Base-by-base conservation (phyloP, 2,888 invertebrate species). In the Alentia gelatinosa region DNA sequence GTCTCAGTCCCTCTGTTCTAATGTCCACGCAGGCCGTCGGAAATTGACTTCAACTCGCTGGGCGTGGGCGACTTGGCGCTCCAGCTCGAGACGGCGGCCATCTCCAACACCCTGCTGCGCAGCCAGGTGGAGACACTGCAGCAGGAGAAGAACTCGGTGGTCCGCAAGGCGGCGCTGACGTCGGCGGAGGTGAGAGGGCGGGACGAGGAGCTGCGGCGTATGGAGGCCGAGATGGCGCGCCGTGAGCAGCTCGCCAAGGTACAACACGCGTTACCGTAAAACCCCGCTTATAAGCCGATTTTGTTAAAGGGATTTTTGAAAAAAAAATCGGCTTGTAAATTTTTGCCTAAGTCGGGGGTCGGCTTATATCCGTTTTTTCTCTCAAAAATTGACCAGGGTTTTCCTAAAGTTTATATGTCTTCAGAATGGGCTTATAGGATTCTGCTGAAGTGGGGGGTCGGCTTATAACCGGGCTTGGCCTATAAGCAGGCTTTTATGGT, bases 31-130 rank as follows among this genome's bases (percentile, higher is more conserved):
- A 90, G 90, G 50, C 79, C 79, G 23, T 90, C 90, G 47, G 90
- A 90, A 30, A 47, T 90, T 26, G 47, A 89, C 40, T 68, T 89
- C n/a, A 39, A 39, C 37, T 26, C 37, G 4, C 19, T 89, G 74
- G 40, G 68, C 9, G 35, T 35, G 0, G 23, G 9, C 23, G 89
- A 89, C 39, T 30, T 89, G 26, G 68, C 79, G 30, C 35, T 79
- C 4, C 90, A 56, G 26, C 40, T 90, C 23, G 90, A 90, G 68
- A 50, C 90, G 33, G 90, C 90, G 19, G 50, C 90, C 9, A 68
- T 90, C 39, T 83, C 83, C 39, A 90, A 90, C 63, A 90, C 86
- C 4, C 40, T 90, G 68, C 68, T 90, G 19, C 83, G 90, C 30
- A 33, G 35, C 35, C 84, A 86, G 63, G n/a, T 90, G 63, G 47